phyloP scores from a whole-genome alignment of 2,888 invertebrate species.

The Pandemis cinnamomeana region DNA sequence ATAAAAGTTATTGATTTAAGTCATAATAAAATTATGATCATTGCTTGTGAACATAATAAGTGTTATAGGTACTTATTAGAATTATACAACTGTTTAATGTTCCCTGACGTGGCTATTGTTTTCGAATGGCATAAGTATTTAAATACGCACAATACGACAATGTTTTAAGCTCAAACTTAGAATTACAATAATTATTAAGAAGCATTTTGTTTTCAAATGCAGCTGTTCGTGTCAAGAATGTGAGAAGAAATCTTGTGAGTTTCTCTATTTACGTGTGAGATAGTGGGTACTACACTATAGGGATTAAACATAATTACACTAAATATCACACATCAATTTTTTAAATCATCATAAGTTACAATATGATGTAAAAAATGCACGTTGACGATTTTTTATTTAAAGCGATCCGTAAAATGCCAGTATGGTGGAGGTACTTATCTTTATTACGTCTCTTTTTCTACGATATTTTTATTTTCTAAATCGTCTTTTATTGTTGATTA shows the following conservation, averaged over 20 bases:
- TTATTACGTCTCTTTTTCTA: no score
- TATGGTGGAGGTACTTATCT: neutral
- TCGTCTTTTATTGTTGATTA: no score
- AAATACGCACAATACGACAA: constrained; percentile 1
- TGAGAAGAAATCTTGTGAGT: constrained; percentile 3
- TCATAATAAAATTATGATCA: no score
- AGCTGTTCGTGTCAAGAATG: constrained; percentile 10
- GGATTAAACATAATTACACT: constrained; percentile 15
- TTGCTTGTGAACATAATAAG: no score
- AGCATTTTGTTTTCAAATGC: constrained; percentile 10
- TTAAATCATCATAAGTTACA: neutral
- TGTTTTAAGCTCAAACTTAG: constrained; percentile 19
- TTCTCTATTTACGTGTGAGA: constrained; percentile 16
- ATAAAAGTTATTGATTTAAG: no score
- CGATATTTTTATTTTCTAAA: no score
- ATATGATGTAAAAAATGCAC: neutral
- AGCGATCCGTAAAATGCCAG: neutral
- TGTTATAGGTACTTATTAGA: no score
- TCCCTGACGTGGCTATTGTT: no score
- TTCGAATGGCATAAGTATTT: no score
- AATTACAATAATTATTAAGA: constrained; percentile 3
- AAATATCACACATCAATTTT: neutral
- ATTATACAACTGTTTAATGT: no score
- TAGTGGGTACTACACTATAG: constrained; percentile 1
- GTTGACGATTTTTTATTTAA: neutral